Conservation (phyloP, 1,140 invertebrate species). For the Drosophila orosa region DNA sequence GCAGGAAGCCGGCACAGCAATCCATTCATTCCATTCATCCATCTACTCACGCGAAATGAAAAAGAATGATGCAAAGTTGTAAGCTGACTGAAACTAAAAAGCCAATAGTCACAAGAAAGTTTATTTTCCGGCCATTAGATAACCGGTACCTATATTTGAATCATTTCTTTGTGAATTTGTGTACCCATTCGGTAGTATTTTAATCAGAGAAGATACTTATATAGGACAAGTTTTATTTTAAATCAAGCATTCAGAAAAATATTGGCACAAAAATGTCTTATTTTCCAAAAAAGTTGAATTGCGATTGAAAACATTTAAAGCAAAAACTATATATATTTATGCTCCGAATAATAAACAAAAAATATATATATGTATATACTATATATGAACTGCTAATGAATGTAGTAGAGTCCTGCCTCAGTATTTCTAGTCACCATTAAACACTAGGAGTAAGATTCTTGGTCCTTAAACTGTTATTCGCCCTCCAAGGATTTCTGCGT, state of each 20-base stretch:
- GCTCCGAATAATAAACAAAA: too few relatives aligned
- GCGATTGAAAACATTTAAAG: too few relatives aligned
- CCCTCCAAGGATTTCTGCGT: conserved; percentile 5
- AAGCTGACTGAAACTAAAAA: conserved; percentile 36
- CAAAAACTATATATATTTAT: too few relatives aligned
- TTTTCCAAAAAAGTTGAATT: too few relatives aligned
- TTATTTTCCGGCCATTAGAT: conserved; percentile 30
- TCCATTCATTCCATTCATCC: conserved; percentile 54
- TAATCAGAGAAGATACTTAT: neutral
- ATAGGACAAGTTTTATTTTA: neutral
- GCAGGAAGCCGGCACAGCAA: conserved; percentile 42
- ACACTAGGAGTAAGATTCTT: neutral
- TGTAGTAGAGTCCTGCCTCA: too few relatives aligned
- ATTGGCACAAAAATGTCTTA: neutral
- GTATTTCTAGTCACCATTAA: conserved; percentile 27
- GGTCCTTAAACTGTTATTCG: conserved; percentile 11
- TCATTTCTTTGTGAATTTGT: neutral
- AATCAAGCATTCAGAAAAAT: neutral
- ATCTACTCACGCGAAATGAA: conserved; percentile 52
- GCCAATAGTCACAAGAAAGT: conserved; percentile 23
- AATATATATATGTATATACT: too few relatives aligned
- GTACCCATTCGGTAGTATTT: neutral
- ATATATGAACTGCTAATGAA: neutral
- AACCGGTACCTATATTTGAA: neutral
- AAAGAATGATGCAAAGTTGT: conserved; percentile 58